Evolutionary conservation across 2,888 invertebrate genomes (phyloP).

Genomic region (Eupithecia insigniata): DNA sequence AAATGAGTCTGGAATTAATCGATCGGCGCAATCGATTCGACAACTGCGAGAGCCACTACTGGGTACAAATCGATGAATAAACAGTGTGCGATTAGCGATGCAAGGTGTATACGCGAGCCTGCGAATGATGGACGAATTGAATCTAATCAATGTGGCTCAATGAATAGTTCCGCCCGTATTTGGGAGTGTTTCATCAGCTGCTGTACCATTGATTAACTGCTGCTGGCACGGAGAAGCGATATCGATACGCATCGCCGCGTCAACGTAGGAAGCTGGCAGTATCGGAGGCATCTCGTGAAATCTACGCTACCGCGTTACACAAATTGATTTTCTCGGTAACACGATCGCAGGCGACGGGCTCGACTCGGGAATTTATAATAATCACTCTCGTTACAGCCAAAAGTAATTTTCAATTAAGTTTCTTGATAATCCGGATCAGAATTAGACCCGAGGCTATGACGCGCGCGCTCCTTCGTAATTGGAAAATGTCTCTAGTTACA

Average conservation of each 20-base stretch:
- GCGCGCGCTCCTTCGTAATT: constrained; percentile 67
- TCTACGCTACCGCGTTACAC: constrained; percentile 67
- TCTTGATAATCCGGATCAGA: constrained; percentile 80
- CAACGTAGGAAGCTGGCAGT: constrained; percentile 31
- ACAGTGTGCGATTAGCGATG: constrained; percentile 74
- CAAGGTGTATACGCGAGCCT: constrained; percentile 60
- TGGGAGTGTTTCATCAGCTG: constrained; percentile 64
- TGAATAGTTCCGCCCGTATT: constrained; percentile 66
- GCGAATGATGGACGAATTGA: constrained; percentile 69
- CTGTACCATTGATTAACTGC: constrained; percentile 65
- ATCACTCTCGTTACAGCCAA: constrained; percentile 68
- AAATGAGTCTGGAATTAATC: constrained; percentile 78
- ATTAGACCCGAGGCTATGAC: constrained; percentile 67
- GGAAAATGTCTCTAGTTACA: constrained; percentile 72
- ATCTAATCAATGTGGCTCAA: constrained; percentile 66
- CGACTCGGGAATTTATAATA: constrained; percentile 74
- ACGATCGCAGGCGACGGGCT: constrained; percentile 56
- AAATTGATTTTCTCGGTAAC: constrained; percentile 60
- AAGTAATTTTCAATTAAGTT: constrained; percentile 81
- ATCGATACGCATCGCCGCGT: constrained; percentile 45
- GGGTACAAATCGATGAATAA: constrained; percentile 80
- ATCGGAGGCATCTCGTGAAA: constrained; percentile 51
- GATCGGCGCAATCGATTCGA: constrained; percentile 74
- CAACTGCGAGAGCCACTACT: constrained; percentile 72
- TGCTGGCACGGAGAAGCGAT: constrained; percentile 52